These are phyloP conservation scores for Aproaerema taeniolella DNA, from an alignment of 2,888 invertebrate species.

Conservation along the genomic window DNA sequence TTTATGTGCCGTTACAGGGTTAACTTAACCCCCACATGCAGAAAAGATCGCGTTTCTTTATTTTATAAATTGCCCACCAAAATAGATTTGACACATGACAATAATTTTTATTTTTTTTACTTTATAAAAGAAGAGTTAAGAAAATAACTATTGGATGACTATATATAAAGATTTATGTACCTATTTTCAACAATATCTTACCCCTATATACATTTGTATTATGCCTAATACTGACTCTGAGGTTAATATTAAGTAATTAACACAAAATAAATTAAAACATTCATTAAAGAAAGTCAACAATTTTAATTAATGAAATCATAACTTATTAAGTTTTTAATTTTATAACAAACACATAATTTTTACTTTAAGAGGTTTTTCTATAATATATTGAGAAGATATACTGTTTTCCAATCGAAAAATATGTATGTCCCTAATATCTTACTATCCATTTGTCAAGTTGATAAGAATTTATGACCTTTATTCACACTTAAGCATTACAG, in stretches of 20 bases:
- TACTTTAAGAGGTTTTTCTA: no score
- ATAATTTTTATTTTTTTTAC: neutral
- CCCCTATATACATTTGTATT: no score
- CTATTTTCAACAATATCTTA: no score
- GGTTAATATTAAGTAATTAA: neutral
- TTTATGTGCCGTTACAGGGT: slow-evolving; percentile 59
- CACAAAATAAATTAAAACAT: neutral
- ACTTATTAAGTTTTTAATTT: slow-evolving; percentile 10
- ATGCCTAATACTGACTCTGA: no score
- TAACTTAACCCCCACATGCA: slow-evolving; percentile 58
- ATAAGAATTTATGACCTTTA: slow-evolving; percentile 12
- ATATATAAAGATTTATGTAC: no score
- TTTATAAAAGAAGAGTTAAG: neutral
- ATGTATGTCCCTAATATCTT: slow-evolving; percentile 10
- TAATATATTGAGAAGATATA: no score
- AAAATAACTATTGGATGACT: no score
- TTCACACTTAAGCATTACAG: slow-evolving; percentile 7
- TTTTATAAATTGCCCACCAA: slow-evolving; percentile 62
- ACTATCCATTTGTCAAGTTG: slow-evolving; percentile 6
- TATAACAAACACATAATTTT: slow-evolving; percentile 1
- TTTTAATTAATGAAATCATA: neutral
- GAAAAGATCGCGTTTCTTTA: slow-evolving; percentile 69
- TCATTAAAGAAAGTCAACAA: neutral
- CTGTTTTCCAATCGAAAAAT: no score
- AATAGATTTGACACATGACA: slow-evolving; percentile 17